Conservation (phyloP, 2,888 invertebrate species). For the Seira musarum region DNA sequence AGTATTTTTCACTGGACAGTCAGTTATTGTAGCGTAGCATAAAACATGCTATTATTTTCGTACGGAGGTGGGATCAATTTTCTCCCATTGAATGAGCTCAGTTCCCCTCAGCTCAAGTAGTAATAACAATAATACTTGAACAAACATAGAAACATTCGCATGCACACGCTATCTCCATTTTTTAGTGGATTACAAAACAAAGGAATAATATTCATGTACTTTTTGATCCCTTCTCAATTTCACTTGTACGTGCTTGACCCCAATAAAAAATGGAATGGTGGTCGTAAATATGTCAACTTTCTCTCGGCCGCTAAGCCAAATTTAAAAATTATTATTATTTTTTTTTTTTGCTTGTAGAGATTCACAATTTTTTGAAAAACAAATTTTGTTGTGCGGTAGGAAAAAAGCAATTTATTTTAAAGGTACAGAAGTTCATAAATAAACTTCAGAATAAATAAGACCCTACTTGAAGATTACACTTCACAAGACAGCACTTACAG, state of each 20-base stretch:
- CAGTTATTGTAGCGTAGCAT: no score
- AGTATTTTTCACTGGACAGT: background rate
- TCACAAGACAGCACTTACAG: background rate
- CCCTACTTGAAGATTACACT: background rate
- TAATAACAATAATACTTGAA: no score
- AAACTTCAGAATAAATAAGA: background rate
- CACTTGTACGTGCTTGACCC: constrained; percentile 68
- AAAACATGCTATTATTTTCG: background rate
- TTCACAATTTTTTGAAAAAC: background rate
- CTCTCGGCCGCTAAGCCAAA: no score
- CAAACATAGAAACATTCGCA: background rate
- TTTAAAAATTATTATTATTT: background rate
- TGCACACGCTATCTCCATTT: background rate
- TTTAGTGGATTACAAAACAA: background rate
- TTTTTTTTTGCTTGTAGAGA: background rate
- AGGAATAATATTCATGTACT: background rate
- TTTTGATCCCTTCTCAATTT: constrained; percentile 55
- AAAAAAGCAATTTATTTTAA: background rate
- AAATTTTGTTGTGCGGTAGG: background rate
- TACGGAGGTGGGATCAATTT: background rate
- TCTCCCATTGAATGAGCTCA: background rate
- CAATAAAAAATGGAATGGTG: constrained; percentile 60
- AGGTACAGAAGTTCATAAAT: background rate
- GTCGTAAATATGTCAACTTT: constrained; percentile 46
- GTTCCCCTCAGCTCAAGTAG: no score